Evolutionary conservation across 37 sponge, comb jelly and placozoan species (phyloP).

Genomic region (Chondrosia reniformis): DNA sequence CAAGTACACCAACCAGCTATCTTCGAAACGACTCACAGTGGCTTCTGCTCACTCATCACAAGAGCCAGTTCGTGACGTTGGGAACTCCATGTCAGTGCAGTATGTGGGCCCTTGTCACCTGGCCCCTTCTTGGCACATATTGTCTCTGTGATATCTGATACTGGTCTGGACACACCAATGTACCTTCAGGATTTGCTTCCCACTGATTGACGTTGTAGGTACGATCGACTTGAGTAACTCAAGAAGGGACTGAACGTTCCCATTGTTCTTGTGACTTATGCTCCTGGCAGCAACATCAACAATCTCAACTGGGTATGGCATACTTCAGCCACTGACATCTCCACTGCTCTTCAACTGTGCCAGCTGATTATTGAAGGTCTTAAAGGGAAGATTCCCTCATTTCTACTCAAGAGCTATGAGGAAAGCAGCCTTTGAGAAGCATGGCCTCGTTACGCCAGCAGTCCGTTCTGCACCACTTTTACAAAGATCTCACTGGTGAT

Average conservation of each 20-base stretch:
- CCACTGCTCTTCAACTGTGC: slow-evolving; percentile 9
- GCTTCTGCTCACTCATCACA: background rate
- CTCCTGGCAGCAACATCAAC: too few species aligned
- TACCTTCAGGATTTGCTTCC: too few species aligned
- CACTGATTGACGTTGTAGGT: slow-evolving; percentile 13
- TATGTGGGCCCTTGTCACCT: background rate
- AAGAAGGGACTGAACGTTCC: slow-evolving; percentile 30
- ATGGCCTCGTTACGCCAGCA: slow-evolving; percentile 18
- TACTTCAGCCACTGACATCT: too few species aligned
- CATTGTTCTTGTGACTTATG: too few species aligned
- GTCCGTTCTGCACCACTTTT: slow-evolving; percentile 22
- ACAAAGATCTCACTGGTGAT: slow-evolving; percentile 28
- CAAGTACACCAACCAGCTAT: background rate
- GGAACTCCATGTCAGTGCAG: background rate
- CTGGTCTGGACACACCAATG: background rate
- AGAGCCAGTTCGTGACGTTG: background rate
- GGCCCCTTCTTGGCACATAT: background rate
- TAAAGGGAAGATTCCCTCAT: slow-evolving; percentile 26
- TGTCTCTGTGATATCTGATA: background rate
- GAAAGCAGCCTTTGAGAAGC: slow-evolving; percentile 17
- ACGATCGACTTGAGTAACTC: slow-evolving; percentile 18
- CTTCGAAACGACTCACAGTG: background rate
- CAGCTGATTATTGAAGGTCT: slow-evolving; percentile 3
- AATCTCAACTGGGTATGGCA: too few species aligned
- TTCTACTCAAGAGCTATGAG: slow-evolving; percentile 46